phyloP scores from a whole-genome alignment of 2,888 invertebrate species.

The Zygogramma bicolorata region DNA sequence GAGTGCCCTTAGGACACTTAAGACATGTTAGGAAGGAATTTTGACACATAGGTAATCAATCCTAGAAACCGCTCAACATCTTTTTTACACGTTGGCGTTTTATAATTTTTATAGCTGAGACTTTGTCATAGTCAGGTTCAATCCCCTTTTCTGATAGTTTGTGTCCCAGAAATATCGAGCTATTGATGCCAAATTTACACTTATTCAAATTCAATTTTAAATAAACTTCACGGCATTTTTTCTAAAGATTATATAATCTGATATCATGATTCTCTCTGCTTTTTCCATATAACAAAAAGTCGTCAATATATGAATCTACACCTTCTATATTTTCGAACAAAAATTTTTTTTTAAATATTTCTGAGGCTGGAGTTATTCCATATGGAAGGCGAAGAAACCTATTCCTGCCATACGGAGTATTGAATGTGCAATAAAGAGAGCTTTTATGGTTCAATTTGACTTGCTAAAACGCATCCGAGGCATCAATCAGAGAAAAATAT shows the following conservation, averaged over 20 bases:
- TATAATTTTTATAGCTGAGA: constrained; percentile 17
- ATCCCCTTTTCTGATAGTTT: not conserved
- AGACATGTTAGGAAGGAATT: constrained; percentile 48
- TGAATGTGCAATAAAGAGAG: constrained; percentile 27
- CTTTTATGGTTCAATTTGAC: constrained; percentile 34
- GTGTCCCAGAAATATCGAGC: constrained; percentile 28
- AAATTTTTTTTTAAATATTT: constrained; percentile 14
- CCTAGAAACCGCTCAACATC: constrained; percentile 41
- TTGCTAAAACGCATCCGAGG: constrained; percentile 36
- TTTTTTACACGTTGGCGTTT: constrained; percentile 14
- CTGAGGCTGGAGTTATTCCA: constrained; percentile 16
- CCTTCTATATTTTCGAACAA: constrained; percentile 6
- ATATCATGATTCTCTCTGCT: not conserved
- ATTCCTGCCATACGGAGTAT: not conserved
- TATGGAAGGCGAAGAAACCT: constrained; percentile 21
- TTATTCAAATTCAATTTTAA: constrained; percentile 21
- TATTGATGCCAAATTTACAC: constrained; percentile 27
- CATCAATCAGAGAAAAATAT: constrained; percentile 27
- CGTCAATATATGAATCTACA: constrained; percentile 8
- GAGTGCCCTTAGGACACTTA: constrained; percentile 33
- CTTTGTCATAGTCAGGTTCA: constrained; percentile 26
- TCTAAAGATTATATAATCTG: not conserved
- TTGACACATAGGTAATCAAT: constrained; percentile 46
- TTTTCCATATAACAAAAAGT: not conserved
- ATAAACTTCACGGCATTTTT: not conserved